phyloP scores from a whole-genome alignment of 1,140 invertebrate genomes.

The Lucilia cuprina region DNA sequence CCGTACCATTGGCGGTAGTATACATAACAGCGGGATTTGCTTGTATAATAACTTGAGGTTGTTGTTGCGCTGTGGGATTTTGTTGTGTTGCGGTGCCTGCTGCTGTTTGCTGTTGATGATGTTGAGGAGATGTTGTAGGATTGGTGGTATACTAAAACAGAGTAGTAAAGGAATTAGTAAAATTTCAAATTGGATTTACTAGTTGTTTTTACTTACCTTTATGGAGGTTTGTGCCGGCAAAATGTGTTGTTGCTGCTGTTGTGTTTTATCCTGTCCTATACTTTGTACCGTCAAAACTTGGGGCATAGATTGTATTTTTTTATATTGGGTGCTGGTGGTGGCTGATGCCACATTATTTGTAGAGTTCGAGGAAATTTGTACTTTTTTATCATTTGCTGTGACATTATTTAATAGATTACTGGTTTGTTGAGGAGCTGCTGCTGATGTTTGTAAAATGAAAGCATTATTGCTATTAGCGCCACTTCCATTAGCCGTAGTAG shows the following conservation, averaged over 20 bases:
- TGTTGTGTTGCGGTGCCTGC: not conserved
- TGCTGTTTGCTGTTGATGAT: not conserved
- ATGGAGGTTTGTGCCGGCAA: not conserved
- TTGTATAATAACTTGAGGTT: conserved; percentile 48
- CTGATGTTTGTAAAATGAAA: conserved; percentile 39
- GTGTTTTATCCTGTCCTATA: not conserved
- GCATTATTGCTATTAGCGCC: conserved; percentile 38
- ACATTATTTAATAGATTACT: not conserved
- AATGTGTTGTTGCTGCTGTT: not conserved
- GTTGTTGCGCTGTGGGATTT: conserved; percentile 5
- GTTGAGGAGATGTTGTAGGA: not conserved
- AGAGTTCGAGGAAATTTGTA: conserved; percentile 17
- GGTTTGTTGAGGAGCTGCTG: not conserved
- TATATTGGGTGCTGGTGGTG: not conserved
- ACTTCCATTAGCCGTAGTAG: not conserved
- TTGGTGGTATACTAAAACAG: not conserved
- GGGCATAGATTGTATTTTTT: conserved; percentile 38
- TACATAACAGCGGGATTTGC: conserved; percentile 67
- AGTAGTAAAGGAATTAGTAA: not conserved
- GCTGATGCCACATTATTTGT: not conserved
- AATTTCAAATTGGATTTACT: too few relatives aligned
- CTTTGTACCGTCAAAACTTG: conserved; percentile 41
- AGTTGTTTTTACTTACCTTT: conserved; percentile 3
- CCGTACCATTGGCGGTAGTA: conserved; percentile 64
- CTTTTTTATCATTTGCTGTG: conserved; percentile 15